Evolutionary conservation across 2,888 invertebrate genomes (phyloP), one percentile per base, ranked within the genome.

Genomic region (Glaucopsyche alexis): DNA sequence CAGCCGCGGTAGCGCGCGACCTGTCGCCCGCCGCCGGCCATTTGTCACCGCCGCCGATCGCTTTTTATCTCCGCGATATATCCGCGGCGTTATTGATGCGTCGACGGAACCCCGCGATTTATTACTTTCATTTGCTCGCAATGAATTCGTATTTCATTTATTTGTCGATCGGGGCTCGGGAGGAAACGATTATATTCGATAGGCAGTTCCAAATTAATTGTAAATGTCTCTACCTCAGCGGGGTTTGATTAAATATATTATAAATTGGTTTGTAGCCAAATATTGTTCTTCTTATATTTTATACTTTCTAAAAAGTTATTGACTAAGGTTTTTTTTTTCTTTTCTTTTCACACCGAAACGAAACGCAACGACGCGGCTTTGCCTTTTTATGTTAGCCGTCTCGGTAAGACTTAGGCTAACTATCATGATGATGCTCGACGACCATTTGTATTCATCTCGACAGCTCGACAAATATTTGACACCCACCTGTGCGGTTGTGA

Each of bases 81-180:
- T 29, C 14, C 49, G 49, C 29, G 19, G 13, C 47, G 47, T 69
- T 69, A 69, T 29, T 7, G 47, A 47, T 8, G 69, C 69, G 47
- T 29, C 47, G 38, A 47, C 69, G 69, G 29, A 69, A 49, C 69
- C 69, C 45, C 29, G 14, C 49, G 69, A 69, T 69, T 69, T 67
- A 69, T 49, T 69, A 69, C 47, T 69, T 69, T 69, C 49, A 69
- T 69, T 49, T 49, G 45, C 29, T 49, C 29, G 47, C 45, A 49
- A 69, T 69, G 67, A 67, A 67, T 67, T 45, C 9, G 49, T 69
- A 69, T 69, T 47, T 69, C 49, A 69, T 49, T 69, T 29, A 49
- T 69, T 49, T 19, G 69, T 47, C 47, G 69, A 66, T 66, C 49
- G 69, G n/a, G 29, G 40, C 14, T 52, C 64, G 66, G 16, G 42